phyloP scores from a whole-genome alignment of 2,113 vertebrate genomes.

The Cyphomyrus plagiostoma region DNA sequence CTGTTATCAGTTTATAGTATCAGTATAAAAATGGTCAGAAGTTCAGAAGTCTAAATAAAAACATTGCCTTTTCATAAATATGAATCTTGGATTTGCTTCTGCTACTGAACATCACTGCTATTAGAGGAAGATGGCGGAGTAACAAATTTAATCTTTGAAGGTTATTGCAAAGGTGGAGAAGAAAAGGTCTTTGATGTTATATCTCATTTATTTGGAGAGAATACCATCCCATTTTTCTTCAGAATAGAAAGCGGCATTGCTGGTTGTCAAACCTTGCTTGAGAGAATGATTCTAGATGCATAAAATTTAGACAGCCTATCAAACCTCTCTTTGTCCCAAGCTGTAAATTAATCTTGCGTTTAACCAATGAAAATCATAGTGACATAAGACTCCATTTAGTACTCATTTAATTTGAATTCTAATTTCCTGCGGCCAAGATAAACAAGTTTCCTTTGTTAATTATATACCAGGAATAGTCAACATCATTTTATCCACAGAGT shows the following conservation, averaged over 20 bases:
- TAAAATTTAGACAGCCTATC: not conserved
- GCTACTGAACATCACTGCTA: not conserved
- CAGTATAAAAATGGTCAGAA: not conserved
- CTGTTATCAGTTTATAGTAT: not conserved
- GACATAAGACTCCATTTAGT: not conserved
- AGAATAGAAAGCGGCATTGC: not conserved
- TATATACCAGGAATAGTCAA: not conserved
- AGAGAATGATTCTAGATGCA: not conserved
- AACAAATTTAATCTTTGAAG: not conserved
- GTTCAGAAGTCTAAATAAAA: not conserved
- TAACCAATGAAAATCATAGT: not conserved
- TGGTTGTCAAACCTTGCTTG: not conserved
- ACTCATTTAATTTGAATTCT: not conserved
- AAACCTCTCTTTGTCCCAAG: not conserved
- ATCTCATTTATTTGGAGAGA: not conserved
- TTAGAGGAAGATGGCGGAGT: not conserved
- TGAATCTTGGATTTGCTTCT: not conserved
- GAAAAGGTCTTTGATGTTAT: not conserved
- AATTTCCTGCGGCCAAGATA: not conserved
- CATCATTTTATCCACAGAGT: not conserved
- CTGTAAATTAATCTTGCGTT: not conserved
- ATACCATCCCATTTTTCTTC: not conserved
- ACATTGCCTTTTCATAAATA: not conserved
- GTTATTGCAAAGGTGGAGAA: not conserved
- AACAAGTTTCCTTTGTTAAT: not conserved